Evolutionary conservation across 2,113 vertebrate species (phyloP), one percentile per base, ranked within the genome.

Genomic region (Toxotes jaculatrix): DNA sequence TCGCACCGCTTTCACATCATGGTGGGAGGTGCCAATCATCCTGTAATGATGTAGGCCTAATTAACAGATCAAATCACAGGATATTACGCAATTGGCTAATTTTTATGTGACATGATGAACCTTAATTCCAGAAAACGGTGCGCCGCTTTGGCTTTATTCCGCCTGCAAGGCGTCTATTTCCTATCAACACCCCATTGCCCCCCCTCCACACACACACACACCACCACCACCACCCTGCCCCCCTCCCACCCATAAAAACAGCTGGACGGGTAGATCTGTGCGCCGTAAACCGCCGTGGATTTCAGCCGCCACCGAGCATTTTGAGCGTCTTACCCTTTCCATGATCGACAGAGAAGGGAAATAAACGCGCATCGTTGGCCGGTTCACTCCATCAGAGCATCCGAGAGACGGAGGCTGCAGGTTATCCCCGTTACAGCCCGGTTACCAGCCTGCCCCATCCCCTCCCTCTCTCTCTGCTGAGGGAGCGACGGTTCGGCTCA

Each of bases 281-380:
- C 13, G 42, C 65, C 70, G 57, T 9, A 23, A 70, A 61, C 67
- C 73, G 0, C 32, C 55, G 51, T 7, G 31, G 69, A 71, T 75
- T 64, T 49, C 40, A 62, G 60, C 65, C 34, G 68, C 40, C 74
- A 9, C 65, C 32, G 6, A 3, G 16, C 34, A 7, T 3, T 74
- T 5, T 4, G 19, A 16, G 82, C 17, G 62, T 75, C 95, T 95
- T 93, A 96, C 95, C 95, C 70, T 77, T 71, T 89, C 92, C 94
- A 95, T 94, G 85, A 55, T 79, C 73, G 90, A 70, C 70, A 64
- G 68, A 80, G 85, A 86, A 60, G 38, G 85, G 81, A 80, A 84
- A 57, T 12, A 60, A 84, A 77, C 36, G 85, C 83, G 80, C 83
- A 84, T 90, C 82, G 82, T 42, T 21, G 74, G 77, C 87, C 86